Percentiles rank a stretch among this genome's conserved stretches.
phyloP scores from a whole-genome alignment of 1,140 invertebrate species.

The Pogonomyrmex californicus region DNA sequence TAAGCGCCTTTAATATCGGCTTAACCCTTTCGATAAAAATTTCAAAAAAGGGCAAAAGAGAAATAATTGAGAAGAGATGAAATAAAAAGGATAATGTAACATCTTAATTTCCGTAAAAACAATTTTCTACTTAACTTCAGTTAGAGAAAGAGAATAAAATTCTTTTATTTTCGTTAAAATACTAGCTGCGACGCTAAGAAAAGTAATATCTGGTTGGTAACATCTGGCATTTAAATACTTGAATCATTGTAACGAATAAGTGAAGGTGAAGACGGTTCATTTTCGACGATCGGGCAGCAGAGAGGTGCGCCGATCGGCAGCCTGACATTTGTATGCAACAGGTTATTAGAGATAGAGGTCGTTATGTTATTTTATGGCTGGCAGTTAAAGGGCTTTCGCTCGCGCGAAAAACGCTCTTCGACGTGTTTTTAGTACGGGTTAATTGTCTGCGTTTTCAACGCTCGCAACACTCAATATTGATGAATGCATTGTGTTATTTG shows the following conservation, averaged over 20 bases:
- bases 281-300: not conserved
- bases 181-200: too few species aligned
- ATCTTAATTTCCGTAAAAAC: not conserved
- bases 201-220: not conserved
- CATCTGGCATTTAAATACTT: conserved; percentile 22
- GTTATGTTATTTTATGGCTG: conserved; percentile 24
- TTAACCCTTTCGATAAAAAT: not conserved
- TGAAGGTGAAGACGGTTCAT: conserved; percentile 7
- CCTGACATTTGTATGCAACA: conserved; percentile 44
- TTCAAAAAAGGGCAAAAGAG: not conserved
- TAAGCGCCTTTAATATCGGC: not conserved
- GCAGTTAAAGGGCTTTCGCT: conserved; percentile 38
- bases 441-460: conserved; percentile 40
- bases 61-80: not conserved
- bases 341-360: conserved; percentile 37
- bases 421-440: conserved; percentile 24
- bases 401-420: conserved; percentile 20
- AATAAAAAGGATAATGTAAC: not conserved
- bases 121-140: not conserved
- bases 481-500: conserved; percentile 35
- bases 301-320: conserved; percentile 24
- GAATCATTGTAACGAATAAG: conserved; percentile 25
- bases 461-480: not conserved
- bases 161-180: not conserved
- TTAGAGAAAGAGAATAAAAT: not conserved